Evolutionary conservation across 2,888 invertebrate genomes (phyloP).

Genomic region (Lottia gigantea): DNA sequence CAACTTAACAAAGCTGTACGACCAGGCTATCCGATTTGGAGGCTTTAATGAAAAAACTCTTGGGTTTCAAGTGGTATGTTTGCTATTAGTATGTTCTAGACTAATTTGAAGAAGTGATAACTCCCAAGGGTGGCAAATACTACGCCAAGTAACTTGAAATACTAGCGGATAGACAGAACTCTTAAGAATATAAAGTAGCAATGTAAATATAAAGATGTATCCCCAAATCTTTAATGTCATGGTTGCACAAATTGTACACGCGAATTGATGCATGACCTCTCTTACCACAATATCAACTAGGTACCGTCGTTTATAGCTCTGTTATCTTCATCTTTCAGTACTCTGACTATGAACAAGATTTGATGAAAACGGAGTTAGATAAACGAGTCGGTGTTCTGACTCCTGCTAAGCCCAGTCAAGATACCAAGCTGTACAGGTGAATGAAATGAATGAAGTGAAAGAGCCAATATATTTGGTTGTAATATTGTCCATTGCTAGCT

Average conservation of each 20-base stretch:
- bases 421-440: conserved; percentile 25
- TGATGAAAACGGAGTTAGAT: conserved; percentile 51
- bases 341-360: conserved; percentile 55
- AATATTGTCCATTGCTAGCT: too few relatives aligned
- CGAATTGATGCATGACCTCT: too few relatives aligned
- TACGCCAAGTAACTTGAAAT: neutral
- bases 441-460: too few relatives aligned
- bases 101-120: neutral
- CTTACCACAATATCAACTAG: too few relatives aligned
- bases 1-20: conserved; percentile 29
- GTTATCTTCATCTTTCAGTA: conserved; percentile 38
- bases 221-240: too few relatives aligned
- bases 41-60: conserved; percentile 42
- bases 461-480: too few relatives aligned
- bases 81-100: neutral
- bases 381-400: conserved; percentile 45
- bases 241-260: too few relatives aligned
- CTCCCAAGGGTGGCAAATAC: too few relatives aligned
- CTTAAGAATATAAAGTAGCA: too few relatives aligned
- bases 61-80: conserved; percentile 41
- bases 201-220: too few relatives aligned
- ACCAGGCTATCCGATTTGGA: conserved; percentile 39
- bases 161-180: neutral
- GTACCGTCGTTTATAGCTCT: too few relatives aligned
- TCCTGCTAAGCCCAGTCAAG: conserved; percentile 24